These are phyloP conservation scores for Neria commutata DNA, from an alignment of 2,888 invertebrate genomes.

Conservation along the genomic window DNA sequence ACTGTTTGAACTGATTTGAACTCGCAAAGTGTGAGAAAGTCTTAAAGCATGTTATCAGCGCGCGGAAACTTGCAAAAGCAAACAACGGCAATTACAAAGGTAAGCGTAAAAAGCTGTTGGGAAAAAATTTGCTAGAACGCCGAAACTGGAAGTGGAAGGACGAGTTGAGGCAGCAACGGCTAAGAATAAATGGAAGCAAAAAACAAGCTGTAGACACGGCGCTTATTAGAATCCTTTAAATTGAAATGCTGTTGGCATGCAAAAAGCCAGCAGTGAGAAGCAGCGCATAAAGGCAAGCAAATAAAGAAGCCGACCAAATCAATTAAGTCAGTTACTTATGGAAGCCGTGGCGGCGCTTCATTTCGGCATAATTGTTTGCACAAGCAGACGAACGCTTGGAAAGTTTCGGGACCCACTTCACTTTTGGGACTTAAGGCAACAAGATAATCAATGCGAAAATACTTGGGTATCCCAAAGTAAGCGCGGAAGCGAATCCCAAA, in stretches of 20 bases:
- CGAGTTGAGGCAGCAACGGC: background rate
- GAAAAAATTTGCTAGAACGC: too few relatives aligned
- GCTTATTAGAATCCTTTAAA: too few relatives aligned
- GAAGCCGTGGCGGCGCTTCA: slow-evolving; percentile 29
- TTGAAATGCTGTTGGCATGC: background rate
- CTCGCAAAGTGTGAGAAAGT: too few relatives aligned
- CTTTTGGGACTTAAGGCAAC: background rate
- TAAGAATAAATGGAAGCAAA: slow-evolving; percentile 12
- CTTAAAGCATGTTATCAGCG: too few relatives aligned
- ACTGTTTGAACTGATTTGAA: too few relatives aligned
- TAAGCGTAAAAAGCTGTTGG: too few relatives aligned
- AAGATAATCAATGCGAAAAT: background rate
- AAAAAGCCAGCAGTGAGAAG: background rate
- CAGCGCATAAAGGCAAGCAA: background rate
- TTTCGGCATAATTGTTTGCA: slow-evolving; percentile 45
- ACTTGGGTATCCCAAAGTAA: too few relatives aligned
- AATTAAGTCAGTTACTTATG: slow-evolving; percentile 50
- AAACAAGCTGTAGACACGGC: background rate
- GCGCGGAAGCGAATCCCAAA: too few relatives aligned
- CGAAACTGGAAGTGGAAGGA: too few relatives aligned
- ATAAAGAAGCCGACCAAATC: slow-evolving; percentile 33
- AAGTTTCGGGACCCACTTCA: too few relatives aligned
- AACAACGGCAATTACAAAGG: too few relatives aligned
- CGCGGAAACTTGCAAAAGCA: too few relatives aligned
- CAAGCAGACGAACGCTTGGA: slow-evolving; percentile 15